Percentiles rank a stretch among this genome's conserved stretches.
Conservation (phyloP, 2,888 invertebrate genomes). For the Brachynemurus nebulosus region DNA sequence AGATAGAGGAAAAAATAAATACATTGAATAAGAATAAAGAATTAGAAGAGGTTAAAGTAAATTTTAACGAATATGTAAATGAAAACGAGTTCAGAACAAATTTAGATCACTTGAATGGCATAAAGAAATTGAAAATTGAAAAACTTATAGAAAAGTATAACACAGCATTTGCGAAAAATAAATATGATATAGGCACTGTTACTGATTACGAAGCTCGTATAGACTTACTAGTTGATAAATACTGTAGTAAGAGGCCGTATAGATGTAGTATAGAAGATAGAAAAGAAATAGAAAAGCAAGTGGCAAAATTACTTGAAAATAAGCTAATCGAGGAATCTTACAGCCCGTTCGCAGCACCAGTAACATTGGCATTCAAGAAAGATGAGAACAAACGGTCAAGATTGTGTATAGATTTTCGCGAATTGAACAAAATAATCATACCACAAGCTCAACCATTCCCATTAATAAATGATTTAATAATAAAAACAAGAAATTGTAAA, state of each 20-base stretch:
- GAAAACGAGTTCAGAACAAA: no score
- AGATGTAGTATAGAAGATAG: slow-evolving; percentile 15
- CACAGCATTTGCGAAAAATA: slow-evolving; percentile 15
- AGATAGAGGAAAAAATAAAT: no score
- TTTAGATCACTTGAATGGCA: slow-evolving; percentile 12
- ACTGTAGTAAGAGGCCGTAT: slow-evolving; percentile 10
- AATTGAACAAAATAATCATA: slow-evolving; percentile 23
- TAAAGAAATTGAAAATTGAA: slow-evolving; percentile 9
- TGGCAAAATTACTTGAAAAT: slow-evolving; percentile 16
- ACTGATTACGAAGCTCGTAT: slow-evolving; percentile 15
- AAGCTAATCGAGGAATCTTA: slow-evolving; percentile 18
- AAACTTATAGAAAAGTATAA: slow-evolving; percentile 13
- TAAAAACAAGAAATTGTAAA: slow-evolving; percentile 23
- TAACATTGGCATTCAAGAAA: slow-evolving; percentile 20
- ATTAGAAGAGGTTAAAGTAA: slow-evolving; percentile 15
- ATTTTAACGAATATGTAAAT: slow-evolving; percentile 11
- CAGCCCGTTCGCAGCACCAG: slow-evolving; percentile 20
- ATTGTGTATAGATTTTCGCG: slow-evolving; percentile 23
- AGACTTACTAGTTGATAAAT: slow-evolving; percentile 12
- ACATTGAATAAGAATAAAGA: neutral
- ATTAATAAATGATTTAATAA: slow-evolving; percentile 23
- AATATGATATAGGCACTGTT: slow-evolving; percentile 15
- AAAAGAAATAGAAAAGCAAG: slow-evolving; percentile 17
- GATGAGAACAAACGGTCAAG: slow-evolving; percentile 21
- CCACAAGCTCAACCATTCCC: slow-evolving; percentile 25